A percentile compares a stretch with the other conserved stretches of the same genome.
Evolutionary conservation across 2,888 invertebrate species (phyloP).

Genomic region (Drosophila falleni): DNA sequence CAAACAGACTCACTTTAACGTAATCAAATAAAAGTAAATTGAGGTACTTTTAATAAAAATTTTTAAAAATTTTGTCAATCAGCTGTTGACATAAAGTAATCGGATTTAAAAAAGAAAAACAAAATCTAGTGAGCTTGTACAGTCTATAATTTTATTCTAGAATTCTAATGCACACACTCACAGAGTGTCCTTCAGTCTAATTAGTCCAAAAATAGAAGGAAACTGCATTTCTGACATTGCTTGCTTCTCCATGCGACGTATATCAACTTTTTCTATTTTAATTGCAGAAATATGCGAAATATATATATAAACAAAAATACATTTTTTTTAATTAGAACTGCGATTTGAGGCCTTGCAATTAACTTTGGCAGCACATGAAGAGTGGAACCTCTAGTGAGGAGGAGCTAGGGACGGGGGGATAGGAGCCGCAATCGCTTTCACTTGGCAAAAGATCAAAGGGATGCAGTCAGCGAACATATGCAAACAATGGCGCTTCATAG

Average conservation of each 20-base stretch:
- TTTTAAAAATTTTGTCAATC: too few species aligned
- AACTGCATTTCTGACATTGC: constrained; percentile 23
- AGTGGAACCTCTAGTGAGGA: constrained; percentile 29
- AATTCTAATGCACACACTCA: constrained; percentile 5
- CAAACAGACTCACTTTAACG: too few species aligned
- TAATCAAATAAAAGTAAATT: too few species aligned
- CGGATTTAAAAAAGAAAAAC: background rate
- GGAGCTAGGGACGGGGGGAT: background rate
- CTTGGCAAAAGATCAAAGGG: constrained; percentile 77
- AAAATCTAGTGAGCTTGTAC: background rate
- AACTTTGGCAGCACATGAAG: constrained; percentile 65
- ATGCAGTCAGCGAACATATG: constrained; percentile 66
- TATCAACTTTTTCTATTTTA: constrained; percentile 55
- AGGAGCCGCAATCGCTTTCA: constrained; percentile 73
- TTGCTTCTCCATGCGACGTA: constrained; percentile 2
- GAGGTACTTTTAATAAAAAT: too few species aligned
- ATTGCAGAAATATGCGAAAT: constrained; percentile 44
- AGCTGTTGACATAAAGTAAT: background rate
- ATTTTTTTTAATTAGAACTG: constrained; percentile 70
- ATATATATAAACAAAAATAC: constrained; percentile 22
- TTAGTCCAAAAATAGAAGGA: constrained; percentile 13
- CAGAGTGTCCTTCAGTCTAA: constrained; percentile 27
- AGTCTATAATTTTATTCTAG: background rate
- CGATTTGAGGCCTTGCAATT: constrained; percentile 67
- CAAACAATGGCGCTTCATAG: constrained; percentile 65